Evolutionary conservation across 2,113 vertebrate genomes (phyloP).

Genomic region (Leiothrix lutea): DNA sequence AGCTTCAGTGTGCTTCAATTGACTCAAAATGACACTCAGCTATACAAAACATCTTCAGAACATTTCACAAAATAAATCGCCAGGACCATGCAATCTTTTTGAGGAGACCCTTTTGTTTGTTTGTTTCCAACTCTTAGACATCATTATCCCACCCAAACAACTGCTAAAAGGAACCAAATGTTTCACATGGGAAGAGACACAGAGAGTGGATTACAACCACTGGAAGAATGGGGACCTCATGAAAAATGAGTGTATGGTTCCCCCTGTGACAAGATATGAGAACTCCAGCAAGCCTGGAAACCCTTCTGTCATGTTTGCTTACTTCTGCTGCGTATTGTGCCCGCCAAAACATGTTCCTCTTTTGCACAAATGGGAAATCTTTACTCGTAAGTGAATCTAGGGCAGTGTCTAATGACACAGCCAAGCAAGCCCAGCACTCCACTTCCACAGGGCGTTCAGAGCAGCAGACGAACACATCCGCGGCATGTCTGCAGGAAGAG

Average conservation of each 20-base stretch:
- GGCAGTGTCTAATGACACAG: background rate
- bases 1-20: background rate
- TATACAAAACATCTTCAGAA: background rate
- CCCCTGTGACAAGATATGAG: background rate
- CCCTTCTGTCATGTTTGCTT: background rate
- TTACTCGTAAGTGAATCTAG: background rate
- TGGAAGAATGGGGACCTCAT: background rate
- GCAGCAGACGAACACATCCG: background rate
- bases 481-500: background rate
- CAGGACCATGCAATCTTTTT: background rate
- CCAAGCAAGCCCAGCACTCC: background rate
- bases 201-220: background rate
- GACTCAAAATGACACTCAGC: background rate
- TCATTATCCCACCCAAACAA: background rate
- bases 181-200: background rate
- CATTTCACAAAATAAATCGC: background rate
- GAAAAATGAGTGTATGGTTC: constrained; percentile 6
- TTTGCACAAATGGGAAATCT: background rate
- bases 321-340: background rate
- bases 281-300: background rate
- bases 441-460: background rate
- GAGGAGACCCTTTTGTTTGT: background rate
- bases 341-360: background rate
- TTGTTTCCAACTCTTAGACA: background rate
- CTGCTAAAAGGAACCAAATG: background rate